phyloP scores from a whole-genome alignment of 2,797 vertebrate species.

The Gobionotothen gibberifrons region DNA sequence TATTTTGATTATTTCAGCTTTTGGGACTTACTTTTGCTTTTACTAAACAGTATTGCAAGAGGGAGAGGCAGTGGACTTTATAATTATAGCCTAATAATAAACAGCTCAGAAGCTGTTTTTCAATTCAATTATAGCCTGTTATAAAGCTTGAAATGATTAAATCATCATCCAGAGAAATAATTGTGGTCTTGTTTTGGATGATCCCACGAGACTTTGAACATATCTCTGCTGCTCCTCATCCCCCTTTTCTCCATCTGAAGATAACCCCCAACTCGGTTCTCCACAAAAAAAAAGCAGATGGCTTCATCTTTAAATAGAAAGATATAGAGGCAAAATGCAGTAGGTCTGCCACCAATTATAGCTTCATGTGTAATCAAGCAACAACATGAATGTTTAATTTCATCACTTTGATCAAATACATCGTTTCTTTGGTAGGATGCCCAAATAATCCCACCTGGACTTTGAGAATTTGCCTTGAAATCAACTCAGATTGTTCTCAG shows the following conservation, averaged over 20 bases:
- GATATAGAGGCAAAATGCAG: conserved; percentile 35
- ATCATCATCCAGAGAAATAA: conserved; percentile 2
- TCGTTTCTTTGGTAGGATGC: conserved; percentile 22
- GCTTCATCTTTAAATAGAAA: conserved; percentile 53
- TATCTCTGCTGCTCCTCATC: conserved; percentile 32
- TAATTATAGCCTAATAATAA: conserved; percentile 7
- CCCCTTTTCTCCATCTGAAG: conserved; percentile 9
- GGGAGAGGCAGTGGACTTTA: not conserved
- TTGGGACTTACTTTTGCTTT: conserved; percentile 42
- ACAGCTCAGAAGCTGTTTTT: conserved; percentile 3
- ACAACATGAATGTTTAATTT: conserved; percentile 42
- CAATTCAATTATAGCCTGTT: conserved; percentile 6
- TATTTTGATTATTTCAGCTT: conserved; percentile 35
- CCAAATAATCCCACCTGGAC: conserved; percentile 21
- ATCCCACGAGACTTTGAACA: conserved; percentile 39
- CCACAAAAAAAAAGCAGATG: conserved; percentile 43
- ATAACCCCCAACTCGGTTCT: conserved; percentile 13
- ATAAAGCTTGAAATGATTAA: conserved; percentile 19
- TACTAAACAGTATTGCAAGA: conserved; percentile 9
- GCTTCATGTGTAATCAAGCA: conserved; percentile 47
- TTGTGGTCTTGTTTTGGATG: not conserved
- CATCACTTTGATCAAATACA: conserved; percentile 26
- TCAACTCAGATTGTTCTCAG: conserved; percentile 2
- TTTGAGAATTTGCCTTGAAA: not conserved
- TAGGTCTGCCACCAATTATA: conserved; percentile 50